Evolutionary conservation across 2,888 invertebrate genomes (phyloP).

Genomic region (Micoletzkya japonica): DNA sequence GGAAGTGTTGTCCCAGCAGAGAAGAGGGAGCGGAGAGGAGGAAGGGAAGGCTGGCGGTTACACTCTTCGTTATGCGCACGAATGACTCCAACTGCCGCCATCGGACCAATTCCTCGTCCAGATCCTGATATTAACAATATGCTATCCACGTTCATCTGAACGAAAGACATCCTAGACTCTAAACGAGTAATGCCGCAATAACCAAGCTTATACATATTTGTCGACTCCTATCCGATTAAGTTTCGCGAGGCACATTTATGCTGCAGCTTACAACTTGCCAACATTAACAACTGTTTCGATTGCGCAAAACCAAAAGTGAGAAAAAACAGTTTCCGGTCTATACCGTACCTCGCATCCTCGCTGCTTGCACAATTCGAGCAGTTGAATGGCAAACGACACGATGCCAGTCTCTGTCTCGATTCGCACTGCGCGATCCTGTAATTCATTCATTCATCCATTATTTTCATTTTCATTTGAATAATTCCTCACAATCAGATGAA

Average conservation of each 20-base stretch:
- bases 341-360: constrained; percentile 38
- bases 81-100: constrained; percentile 35
- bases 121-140: constrained; percentile 30
- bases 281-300: too few relatives aligned
- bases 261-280: too few relatives aligned
- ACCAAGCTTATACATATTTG: too few relatives aligned
- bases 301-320: too few relatives aligned
- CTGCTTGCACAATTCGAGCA: constrained; percentile 34
- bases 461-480: not conserved
- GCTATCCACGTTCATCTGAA: too few relatives aligned
- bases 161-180: too few relatives aligned
- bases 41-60: constrained; percentile 20
- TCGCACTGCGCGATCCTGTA: constrained; percentile 29
- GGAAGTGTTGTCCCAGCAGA: constrained; percentile 21
- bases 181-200: too few relatives aligned
- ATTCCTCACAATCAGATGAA: not conserved
- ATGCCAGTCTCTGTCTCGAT: constrained; percentile 47
- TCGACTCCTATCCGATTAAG: too few relatives aligned
- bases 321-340: too few relatives aligned
- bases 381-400: constrained; percentile 33
- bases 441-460: too few relatives aligned
- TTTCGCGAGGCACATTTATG: too few relatives aligned
- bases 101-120: constrained; percentile 30
- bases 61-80: constrained; percentile 14
- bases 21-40: constrained; percentile 11